Percentiles rank a stretch among this genome's conserved stretches.
These are phyloP conservation scores for Listronotus bonariensis DNA, from an alignment of 1,140 invertebrate species.

Conservation along the genomic window DNA sequence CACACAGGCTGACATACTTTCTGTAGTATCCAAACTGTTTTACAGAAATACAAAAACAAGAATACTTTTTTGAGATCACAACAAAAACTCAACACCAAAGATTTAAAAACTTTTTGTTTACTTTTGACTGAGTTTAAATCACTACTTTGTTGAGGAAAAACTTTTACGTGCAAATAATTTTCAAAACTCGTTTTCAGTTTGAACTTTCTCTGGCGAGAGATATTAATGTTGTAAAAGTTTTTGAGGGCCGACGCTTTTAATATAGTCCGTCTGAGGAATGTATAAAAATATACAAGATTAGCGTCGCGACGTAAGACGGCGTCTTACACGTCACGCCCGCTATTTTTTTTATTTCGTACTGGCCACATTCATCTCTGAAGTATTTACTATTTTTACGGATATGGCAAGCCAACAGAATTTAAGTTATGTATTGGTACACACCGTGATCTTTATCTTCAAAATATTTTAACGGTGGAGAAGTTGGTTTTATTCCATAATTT, in stretches of 20 bases:
- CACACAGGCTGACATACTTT: not conserved
- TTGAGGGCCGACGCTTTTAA: constrained; percentile 13
- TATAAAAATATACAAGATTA: constrained; percentile 15
- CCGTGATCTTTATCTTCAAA: too few species aligned
- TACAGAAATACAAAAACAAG: not conserved
- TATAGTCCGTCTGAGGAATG: constrained; percentile 16
- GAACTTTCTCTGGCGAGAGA: constrained; percentile 17
- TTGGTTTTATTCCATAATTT: too few species aligned
- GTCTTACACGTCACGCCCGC: constrained; percentile 12
- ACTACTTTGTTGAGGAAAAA: not conserved
- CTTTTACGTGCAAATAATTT: not conserved
- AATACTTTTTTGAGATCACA: too few species aligned
- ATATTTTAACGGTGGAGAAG: too few species aligned
- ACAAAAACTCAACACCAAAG: not conserved
- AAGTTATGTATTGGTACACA: not conserved
- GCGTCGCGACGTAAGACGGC: constrained; percentile 14
- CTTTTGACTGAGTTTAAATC: not conserved
- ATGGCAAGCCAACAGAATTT: not conserved
- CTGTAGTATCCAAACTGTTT: not conserved
- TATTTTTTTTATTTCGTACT: constrained; percentile 8
- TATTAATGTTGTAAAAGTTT: constrained; percentile 18
- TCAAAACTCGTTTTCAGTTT: not conserved
- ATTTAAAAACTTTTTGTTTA: not conserved
- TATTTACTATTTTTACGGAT: constrained; percentile 26
- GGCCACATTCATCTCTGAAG: constrained; percentile 8